A percentile compares a stretch with the other conserved stretches of the same genome.
Conservation (phyloP, 2,888 invertebrate genomes). For the Eristalinus sepulchralis region DNA sequence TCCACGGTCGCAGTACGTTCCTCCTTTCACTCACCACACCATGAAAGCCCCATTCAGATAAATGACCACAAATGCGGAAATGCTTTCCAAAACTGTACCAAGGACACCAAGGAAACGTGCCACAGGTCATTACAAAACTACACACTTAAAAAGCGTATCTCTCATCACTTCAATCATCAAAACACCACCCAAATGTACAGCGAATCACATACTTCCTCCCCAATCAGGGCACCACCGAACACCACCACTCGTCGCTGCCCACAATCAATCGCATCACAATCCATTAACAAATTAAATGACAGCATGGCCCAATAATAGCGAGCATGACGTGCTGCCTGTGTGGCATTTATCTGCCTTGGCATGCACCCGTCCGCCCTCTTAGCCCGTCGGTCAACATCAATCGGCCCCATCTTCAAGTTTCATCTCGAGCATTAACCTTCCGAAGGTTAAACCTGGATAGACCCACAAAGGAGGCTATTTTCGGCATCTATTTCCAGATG, state of each 20-base stretch:
- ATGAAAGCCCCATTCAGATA: too few relatives aligned
- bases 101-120: neutral
- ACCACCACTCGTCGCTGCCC: neutral
- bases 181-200: neutral
- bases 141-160: neutral
- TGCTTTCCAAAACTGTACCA: too few relatives aligned
- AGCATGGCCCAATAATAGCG: neutral
- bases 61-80: too few relatives aligned
- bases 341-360: neutral
- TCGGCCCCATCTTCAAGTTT: neutral
- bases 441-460: neutral
- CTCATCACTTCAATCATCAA: neutral
- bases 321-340: neutral
- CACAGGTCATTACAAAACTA: neutral
- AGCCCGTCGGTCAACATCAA: too few relatives aligned
- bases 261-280: neutral
- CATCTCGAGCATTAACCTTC: neutral
- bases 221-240: neutral
- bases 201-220: neutral
- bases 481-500: neutral
- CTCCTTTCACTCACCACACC: too few relatives aligned
- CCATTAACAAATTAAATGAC: slow-evolving; percentile 3
- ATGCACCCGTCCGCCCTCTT: neutral
- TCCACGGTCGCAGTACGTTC: too few relatives aligned
- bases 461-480: neutral